Evolutionary conservation across 2,888 invertebrate genomes (phyloP).

Genomic region (Microlaimidae sp.): DNA sequence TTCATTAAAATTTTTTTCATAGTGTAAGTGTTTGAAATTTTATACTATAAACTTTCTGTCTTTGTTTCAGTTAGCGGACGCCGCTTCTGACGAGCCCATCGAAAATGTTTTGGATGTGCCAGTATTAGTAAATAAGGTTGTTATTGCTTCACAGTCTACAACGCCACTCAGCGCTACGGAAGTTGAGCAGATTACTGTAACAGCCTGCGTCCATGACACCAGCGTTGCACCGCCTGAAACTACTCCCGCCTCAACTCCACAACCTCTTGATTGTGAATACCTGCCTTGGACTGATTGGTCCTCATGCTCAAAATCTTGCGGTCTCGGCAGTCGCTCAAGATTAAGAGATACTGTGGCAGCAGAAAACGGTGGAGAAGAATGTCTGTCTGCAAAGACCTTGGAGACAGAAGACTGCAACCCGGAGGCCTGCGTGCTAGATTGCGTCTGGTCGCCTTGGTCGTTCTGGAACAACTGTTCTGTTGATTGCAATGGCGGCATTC

Average conservation of each 20-base stretch:
- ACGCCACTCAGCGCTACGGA: too few species aligned
- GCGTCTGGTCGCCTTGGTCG: slow-evolving; percentile 3
- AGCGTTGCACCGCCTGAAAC: not conserved
- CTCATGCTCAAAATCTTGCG: not conserved
- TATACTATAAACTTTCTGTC: too few species aligned
- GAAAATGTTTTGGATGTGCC: too few species aligned
- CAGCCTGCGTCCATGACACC: not conserved
- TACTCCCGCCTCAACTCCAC: not conserved
- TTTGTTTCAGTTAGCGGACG: too few species aligned
- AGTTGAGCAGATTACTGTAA: not conserved
- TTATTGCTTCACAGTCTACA: too few species aligned
- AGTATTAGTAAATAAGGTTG: too few species aligned
- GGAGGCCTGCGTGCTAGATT: not conserved
- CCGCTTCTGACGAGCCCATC: too few species aligned
- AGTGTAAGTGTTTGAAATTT: too few species aligned
- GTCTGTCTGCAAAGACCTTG: not conserved
- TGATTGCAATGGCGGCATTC: slow-evolving; percentile 6
- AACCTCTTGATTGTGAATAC: not conserved
- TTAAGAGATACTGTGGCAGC: not conserved
- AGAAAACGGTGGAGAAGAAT: slow-evolving; percentile 9
- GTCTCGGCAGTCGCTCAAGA: not conserved
- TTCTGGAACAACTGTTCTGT: not conserved
- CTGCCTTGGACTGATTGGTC: slow-evolving; percentile 6
- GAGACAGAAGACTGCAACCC: slow-evolving; percentile 7
- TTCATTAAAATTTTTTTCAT: too few species aligned